Base-by-base conservation (phyloP, 2,888 invertebrate species). In the Acleris laterana region DNA sequence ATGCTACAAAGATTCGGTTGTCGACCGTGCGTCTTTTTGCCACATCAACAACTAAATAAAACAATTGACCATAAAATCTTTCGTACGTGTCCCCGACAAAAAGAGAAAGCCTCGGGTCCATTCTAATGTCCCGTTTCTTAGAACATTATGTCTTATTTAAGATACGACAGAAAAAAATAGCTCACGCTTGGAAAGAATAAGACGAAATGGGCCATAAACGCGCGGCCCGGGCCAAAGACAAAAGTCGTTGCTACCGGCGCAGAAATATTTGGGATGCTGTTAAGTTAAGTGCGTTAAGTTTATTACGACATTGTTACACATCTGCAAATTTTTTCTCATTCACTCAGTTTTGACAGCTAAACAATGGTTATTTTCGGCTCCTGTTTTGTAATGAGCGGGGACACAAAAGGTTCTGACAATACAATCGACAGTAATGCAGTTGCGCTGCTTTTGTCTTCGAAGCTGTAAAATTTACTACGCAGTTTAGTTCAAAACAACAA, bases 141-240 rank as follows among this genome's bases (percentile, higher is more conserved):
- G 90, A 91, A 90, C 89, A 90, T 92, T 88, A 93, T 87, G 90
- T 92, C 91, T 91, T 90, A 91, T 91, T 93, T 92, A 88, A 90
- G 85, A 85, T 80, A 84, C 83, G 84, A 87, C 87, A 88, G 88
- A 87, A 87, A 90, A 87, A 86, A 85, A 87, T 83, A 81, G 85
- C 82, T 79, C 82, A 78, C 79, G 74, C 78, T 80, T 79, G 81
- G 84, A 82, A 87, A 87, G 84, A 87, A 88, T 88, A 87, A 86
- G 80, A 85, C 85, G 79, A 84, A 88, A 90, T 87, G 87, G 87
- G 80, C 85, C 84, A 89, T 90, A 91, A 90, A 90, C 81, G 73
- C 68, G 78, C 82, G 74, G 77, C 72, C 71, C 70, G 74, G 77
- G 74, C 80, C 79, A 77, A 84, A 89, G 87, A 90, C 90, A 90